Percentiles rank a stretch among this genome's conserved stretches.
phyloP scores from a whole-genome alignment of 92 coral and sea anemone species.

The Chrysogorgia sp. region DNA sequence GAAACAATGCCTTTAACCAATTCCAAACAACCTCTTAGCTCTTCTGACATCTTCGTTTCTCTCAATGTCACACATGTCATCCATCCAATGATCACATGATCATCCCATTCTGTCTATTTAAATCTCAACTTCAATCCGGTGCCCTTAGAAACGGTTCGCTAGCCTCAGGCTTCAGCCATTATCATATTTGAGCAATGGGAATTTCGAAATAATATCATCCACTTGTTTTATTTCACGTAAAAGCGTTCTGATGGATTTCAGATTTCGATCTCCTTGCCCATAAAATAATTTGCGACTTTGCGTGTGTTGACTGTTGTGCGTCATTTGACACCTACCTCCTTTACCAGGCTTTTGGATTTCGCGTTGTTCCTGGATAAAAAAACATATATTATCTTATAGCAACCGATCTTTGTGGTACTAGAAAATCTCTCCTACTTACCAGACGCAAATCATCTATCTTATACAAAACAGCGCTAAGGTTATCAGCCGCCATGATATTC shows the following conservation, averaged over 20 bases:
- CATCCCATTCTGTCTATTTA: too few relatives aligned
- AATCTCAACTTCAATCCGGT: too few relatives aligned
- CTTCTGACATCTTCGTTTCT: too few relatives aligned
- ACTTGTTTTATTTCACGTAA: too few relatives aligned
- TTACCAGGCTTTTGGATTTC: conserved; percentile 64
- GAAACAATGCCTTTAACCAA: not conserved
- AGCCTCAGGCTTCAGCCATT: too few relatives aligned
- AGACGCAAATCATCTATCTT: conserved; percentile 79
- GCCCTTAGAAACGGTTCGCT: too few relatives aligned
- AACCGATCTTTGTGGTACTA: not conserved
- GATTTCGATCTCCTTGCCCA: not conserved
- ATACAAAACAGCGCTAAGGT: conserved; percentile 81
- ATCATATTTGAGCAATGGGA: not conserved
- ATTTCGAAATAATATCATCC: too few relatives aligned
- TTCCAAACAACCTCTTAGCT: too few relatives aligned
- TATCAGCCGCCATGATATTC: conserved; percentile 75
- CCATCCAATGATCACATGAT: too few relatives aligned
- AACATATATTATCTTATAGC: not conserved
- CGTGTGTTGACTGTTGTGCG: not conserved
- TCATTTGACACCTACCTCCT: conserved; percentile 58
- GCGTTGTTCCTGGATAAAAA: conserved; percentile 61
- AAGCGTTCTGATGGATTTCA: not conserved
- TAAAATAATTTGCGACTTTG: not conserved
- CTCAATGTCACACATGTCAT: too few relatives aligned
- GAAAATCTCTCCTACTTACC: conserved; percentile 49